Percentiles rank a stretch among this genome's conserved stretches.
These are phyloP conservation scores for Pagrus major DNA, from an alignment of 2,113 vertebrate species.

Conservation along the genomic window DNA sequence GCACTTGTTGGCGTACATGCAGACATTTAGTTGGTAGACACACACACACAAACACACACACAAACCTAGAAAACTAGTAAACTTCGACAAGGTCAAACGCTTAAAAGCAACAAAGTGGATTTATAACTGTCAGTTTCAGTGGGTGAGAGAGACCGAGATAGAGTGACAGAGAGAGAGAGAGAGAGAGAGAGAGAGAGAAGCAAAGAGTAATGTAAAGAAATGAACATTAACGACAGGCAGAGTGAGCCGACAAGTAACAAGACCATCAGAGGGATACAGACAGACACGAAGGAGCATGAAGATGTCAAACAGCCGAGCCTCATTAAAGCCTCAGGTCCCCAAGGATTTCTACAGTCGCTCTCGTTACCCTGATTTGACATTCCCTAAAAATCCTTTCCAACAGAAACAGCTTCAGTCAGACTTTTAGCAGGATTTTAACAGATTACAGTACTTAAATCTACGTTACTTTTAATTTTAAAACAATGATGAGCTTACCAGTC, in stretches of 20 bases:
- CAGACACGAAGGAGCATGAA: conserved; percentile 18
- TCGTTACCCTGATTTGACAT: conserved; percentile 14
- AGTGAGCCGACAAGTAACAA: neutral
- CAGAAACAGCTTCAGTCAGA: neutral
- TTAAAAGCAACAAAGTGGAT: conserved; percentile 5
- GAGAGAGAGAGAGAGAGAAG: neutral
- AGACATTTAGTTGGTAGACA: neutral
- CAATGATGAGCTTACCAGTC: neutral
- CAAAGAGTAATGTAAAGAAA: conserved; percentile 11
- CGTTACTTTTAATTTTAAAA: conserved; percentile 8
- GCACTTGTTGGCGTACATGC: conserved; percentile 14
- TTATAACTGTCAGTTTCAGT: conserved; percentile 3
- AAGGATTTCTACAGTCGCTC: neutral
- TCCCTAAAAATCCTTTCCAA: conserved; percentile 10
- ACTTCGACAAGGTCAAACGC: conserved; percentile 34
- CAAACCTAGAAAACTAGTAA: neutral
- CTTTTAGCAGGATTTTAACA: conserved; percentile 19
- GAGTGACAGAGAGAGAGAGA: neutral
- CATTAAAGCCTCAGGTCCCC: conserved; percentile 37
- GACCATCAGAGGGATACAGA: neutral
- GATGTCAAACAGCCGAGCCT: conserved; percentile 20
- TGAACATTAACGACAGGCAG: neutral
- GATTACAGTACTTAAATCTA: conserved; percentile 23
- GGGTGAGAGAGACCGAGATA: neutral
- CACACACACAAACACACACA: neutral